Conservation (phyloP, 2,888 invertebrate species). For the Machimus atricapillus region DNA sequence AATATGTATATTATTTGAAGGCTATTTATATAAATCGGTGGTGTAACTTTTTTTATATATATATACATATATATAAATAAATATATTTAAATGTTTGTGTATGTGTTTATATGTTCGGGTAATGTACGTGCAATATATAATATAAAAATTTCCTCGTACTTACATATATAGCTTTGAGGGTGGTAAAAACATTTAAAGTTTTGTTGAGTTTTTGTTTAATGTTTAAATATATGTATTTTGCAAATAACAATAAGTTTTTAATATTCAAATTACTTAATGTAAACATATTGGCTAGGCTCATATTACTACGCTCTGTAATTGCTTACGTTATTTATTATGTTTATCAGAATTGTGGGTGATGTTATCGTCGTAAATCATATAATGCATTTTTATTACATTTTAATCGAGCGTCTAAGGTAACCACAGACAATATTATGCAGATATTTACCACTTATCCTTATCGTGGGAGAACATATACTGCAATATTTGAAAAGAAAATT, state of each 20-base stretch:
- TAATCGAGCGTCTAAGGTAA: not conserved
- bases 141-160: not conserved
- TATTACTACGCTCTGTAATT: not conserved
- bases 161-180: not conserved
- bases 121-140: not conserved
- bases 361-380: not conserved
- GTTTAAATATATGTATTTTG: not conserved
- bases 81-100: conserved; percentile 38
- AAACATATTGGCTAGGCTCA: not conserved
- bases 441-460: too few relatives aligned
- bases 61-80: conserved; percentile 9
- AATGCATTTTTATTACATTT: not conserved
- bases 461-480: too few relatives aligned
- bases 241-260: not conserved
- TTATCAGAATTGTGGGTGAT: not conserved
- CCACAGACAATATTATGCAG: not conserved
- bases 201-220: not conserved
- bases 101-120: conserved; percentile 35
- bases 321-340: not conserved
- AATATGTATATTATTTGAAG: conserved; percentile 31
- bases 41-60: conserved; percentile 31
- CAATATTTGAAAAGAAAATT: too few relatives aligned
- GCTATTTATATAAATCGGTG: conserved; percentile 38
- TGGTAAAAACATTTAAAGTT: not conserved
- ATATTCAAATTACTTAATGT: not conserved